These are phyloP conservation scores for Hyperoplus lanceolatus DNA, from an alignment of 2,797 vertebrate genomes.

Conservation along the genomic window DNA sequence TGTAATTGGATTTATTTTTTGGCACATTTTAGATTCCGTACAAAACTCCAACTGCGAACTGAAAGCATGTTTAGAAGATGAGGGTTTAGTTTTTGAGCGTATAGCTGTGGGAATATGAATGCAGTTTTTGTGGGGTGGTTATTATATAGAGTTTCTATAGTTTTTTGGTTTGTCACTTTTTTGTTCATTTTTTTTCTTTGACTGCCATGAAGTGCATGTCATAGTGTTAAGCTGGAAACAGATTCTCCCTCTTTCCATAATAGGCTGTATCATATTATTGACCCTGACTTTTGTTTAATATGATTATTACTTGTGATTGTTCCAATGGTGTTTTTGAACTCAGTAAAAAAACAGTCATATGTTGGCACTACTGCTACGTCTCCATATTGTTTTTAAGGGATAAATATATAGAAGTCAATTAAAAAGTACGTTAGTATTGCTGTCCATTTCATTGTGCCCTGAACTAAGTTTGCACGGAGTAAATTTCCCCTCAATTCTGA, in stretches of 20 bases:
- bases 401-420: slow-evolving; percentile 37
- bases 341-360: slow-evolving; percentile 37
- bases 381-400: slow-evolving; percentile 51
- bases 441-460: slow-evolving; percentile 25
- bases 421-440: slow-evolving; percentile 16
- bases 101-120: slow-evolving; percentile 23
- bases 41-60: not conserved
- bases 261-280: slow-evolving; percentile 70
- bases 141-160: slow-evolving; percentile 20
- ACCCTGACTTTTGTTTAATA: slow-evolving; percentile 66
- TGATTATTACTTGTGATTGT: slow-evolving; percentile 73
- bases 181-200: slow-evolving; percentile 38
- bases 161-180: slow-evolving; percentile 18
- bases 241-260: slow-evolving; percentile 38
- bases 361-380: slow-evolving; percentile 51
- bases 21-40: slow-evolving; percentile 14
- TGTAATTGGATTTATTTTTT: not conserved
- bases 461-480: slow-evolving; percentile 24
- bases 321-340: slow-evolving; percentile 68
- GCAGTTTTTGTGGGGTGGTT: slow-evolving; percentile 26
- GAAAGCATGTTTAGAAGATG: not conserved
- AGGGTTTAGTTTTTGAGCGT: slow-evolving; percentile 10
- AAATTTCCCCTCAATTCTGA: slow-evolving; percentile 25
- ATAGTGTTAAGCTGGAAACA: slow-evolving; percentile 60
- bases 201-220: slow-evolving; percentile 64